These are phyloP conservation scores for Scomber japonicus DNA, from an alignment of 2,113 vertebrate species.

Conservation along the genomic window DNA sequence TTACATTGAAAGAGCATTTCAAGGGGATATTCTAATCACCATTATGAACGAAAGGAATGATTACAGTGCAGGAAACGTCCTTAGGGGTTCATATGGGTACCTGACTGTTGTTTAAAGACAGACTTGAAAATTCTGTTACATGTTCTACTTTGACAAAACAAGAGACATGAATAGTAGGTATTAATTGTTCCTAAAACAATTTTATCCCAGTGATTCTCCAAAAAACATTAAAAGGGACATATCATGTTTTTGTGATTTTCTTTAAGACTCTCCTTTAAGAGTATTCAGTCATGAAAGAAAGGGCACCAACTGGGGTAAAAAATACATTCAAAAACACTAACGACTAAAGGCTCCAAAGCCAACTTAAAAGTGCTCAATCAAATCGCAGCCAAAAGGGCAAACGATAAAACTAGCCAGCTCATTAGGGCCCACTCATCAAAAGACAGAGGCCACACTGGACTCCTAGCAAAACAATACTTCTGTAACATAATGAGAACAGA, in stretches of 20 bases:
- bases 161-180: too few species aligned
- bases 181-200: neutral
- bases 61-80: too few species aligned
- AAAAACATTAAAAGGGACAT: neutral
- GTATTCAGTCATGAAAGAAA: too few species aligned
- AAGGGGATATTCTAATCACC: too few species aligned
- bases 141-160: too few species aligned
- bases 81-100: too few species aligned
- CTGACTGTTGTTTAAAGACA: too few species aligned
- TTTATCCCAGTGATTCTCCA: neutral
- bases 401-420: slow-evolving; percentile 39
- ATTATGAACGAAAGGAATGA: too few species aligned
- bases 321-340: neutral
- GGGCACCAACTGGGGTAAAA: neutral
- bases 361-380: slow-evolving; percentile 32
- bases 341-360: neutral
- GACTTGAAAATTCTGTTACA: too few species aligned
- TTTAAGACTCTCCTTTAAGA: too few species aligned
- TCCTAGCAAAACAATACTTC: slow-evolving; percentile 42
- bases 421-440: slow-evolving; percentile 44
- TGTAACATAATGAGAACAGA: slow-evolving; percentile 26
- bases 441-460: slow-evolving; percentile 21
- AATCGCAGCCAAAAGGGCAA: slow-evolving; percentile 46
- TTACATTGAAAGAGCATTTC: too few species aligned
- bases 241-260: too few species aligned